phyloP scores from a whole-genome alignment of 2,113 vertebrate species.

The Xiphorhynchus elegans region DNA sequence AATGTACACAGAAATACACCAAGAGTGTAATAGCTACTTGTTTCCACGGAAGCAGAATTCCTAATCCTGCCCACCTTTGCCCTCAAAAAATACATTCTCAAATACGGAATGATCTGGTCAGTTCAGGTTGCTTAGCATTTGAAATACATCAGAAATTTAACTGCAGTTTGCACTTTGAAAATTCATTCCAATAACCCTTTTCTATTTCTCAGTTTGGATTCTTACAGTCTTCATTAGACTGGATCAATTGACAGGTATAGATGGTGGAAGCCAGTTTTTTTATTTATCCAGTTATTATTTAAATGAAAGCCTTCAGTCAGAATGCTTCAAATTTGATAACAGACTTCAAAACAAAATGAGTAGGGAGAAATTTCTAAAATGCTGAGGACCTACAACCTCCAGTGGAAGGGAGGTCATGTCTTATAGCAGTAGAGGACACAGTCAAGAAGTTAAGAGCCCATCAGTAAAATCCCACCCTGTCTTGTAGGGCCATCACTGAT shows the following conservation, averaged over 20 bases:
- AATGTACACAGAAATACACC: background rate
- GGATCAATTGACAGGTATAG: background rate
- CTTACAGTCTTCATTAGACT: background rate
- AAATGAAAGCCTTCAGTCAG: background rate
- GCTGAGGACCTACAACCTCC: background rate
- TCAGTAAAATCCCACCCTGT: background rate
- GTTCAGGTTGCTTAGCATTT: background rate
- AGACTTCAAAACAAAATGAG: background rate
- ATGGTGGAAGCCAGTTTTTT: background rate
- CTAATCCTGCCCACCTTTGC: background rate
- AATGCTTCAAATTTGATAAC: background rate
- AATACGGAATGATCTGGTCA: background rate
- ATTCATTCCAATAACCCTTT: background rate
- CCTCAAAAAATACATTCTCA: background rate
- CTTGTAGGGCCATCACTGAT: background rate
- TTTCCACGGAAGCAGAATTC: background rate
- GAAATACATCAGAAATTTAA: background rate
- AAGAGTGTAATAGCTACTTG: background rate
- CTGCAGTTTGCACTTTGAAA: background rate
- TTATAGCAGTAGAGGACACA: background rate
- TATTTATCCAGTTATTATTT: background rate
- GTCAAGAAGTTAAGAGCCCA: background rate
- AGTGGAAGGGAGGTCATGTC: background rate
- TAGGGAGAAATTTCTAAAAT: background rate
- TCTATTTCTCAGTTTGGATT: background rate